These are phyloP conservation scores for Dasysyrphus tricinctus DNA, from an alignment of 2,888 invertebrate genomes.

Conservation along the genomic window DNA sequence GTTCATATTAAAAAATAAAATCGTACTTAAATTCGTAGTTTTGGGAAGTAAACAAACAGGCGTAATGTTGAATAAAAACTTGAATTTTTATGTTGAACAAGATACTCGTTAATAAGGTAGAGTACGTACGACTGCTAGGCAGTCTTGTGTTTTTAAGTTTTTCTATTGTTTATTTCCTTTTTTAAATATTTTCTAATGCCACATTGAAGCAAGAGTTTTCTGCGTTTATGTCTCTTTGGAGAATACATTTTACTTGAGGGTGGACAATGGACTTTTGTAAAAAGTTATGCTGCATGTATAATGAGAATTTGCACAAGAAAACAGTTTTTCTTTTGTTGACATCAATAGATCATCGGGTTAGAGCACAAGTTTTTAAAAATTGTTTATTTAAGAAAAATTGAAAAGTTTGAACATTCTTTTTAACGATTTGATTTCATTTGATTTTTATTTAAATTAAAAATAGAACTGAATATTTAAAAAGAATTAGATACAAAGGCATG, in stretches of 20 bases:
- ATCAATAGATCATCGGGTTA: conserved; percentile 18
- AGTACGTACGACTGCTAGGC: neutral
- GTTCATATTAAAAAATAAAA: too few relatives aligned
- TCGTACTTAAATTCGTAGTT: too few relatives aligned
- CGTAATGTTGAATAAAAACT: too few relatives aligned
- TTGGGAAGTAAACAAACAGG: too few relatives aligned
- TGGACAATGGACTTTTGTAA: conserved; percentile 13
- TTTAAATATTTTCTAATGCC: conserved; percentile 13
- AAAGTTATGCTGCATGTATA: conserved; percentile 13
- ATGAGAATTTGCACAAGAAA: conserved; percentile 15
- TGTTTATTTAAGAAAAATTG: neutral
- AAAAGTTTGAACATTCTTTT: conserved; percentile 1
- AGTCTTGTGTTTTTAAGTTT: neutral
- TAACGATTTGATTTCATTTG: neutral
- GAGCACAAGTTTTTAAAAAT: conserved; percentile 1
- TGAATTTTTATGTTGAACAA: too few relatives aligned
- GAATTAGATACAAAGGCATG: too few relatives aligned
- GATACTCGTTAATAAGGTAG: too few relatives aligned
- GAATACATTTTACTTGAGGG: conserved; percentile 11
- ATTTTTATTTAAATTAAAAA: neutral
- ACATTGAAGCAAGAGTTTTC: conserved; percentile 9
- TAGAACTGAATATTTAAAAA: neutral
- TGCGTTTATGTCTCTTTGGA: neutral
- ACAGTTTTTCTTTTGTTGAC: conserved; percentile 1
- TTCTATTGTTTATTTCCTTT: neutral